Evolutionary conservation across 2,888 invertebrate species (phyloP).

Genomic region (Aplocera efformata): DNA sequence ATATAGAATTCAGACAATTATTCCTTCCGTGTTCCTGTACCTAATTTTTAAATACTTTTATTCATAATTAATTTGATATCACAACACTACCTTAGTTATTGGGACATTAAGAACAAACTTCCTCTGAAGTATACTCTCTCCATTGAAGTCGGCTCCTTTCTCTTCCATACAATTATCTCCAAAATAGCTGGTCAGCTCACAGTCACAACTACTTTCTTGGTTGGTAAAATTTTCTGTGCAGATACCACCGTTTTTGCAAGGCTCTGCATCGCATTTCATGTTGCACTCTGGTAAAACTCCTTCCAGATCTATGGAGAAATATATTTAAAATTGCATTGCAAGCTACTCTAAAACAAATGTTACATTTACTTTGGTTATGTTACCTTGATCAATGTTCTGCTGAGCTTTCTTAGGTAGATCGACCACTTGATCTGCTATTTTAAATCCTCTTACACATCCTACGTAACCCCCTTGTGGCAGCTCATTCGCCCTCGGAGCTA

Average conservation of each 20-base stretch:
- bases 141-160: constrained; percentile 94
- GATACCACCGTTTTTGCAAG: constrained; percentile 92
- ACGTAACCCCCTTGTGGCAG: constrained; percentile 86
- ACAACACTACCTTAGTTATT: constrained; percentile 72
- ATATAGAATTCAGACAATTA: constrained; percentile 25
- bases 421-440: constrained; percentile 90
- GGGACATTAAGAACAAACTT: constrained; percentile 87
- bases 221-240: constrained; percentile 94
- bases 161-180: constrained; percentile 94
- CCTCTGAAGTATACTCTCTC: constrained; percentile 90
- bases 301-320: constrained; percentile 61
- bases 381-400: constrained; percentile 85
- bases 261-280: constrained; percentile 93
- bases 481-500: constrained; percentile 55
- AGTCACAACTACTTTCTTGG: constrained; percentile 92
- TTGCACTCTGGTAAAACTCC: constrained; percentile 91
- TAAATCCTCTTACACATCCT: constrained; percentile 92
- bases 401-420: constrained; percentile 87
- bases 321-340: neutral
- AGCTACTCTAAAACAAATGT: neutral
- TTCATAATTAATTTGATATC: neutral
- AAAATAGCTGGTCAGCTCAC: constrained; percentile 93
- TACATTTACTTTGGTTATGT: neutral
- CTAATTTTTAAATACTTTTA: too few species aligned
- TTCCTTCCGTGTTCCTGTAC: too few species aligned